Base-by-base conservation (phyloP, 2,113 vertebrate species). In the Dasypus novemcinctus region DNA sequence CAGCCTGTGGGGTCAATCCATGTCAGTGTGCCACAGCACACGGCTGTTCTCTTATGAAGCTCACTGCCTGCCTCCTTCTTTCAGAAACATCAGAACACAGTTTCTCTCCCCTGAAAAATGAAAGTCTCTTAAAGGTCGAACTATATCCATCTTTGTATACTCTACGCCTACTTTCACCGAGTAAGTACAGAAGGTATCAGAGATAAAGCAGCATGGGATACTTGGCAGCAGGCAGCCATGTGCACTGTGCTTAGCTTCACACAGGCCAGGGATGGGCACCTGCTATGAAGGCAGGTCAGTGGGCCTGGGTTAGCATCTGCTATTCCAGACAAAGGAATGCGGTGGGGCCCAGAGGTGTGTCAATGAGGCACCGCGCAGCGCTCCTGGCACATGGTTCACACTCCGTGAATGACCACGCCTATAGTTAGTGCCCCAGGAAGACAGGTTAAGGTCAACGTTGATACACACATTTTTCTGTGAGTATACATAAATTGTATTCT, bases 61-160 rank as follows among this genome's bases (percentile, higher is more conserved):
- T 71, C 33, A 31, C 11, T 21, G 49, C 33, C 81, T 41, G 36
- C 7, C 79, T 4, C 36, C 41, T 91, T 85, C 20, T 85, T 74
- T 87, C 80, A 93, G 91, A 59, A 86, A 89, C 38, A 68, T 54
- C 63, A 59, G n/a, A 38, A 90, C n/a, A 86, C 4, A 91, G 31
- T 21, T 74, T 64, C 69, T 57, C 41, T 41, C 38, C 20, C 49
- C 57, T 78, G 36, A 68, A 92, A 92, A 79, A 74, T 61, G 17
- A 25, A 52, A 84, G 6, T 1, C 25, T 78, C 57, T 75, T 69
- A 17, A 85, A 76, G n/a, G 14, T 9, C 81, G 21, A 87, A 94
- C 23, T 78, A 68, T 49, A 63, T 46, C 68, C 76, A 89, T 85
- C 68, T 94, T 71, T 63, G 38, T 61, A 74, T 21, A 20, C 41